Conservation (phyloP, 2,888 invertebrate species). For the Bimastos eiseni region DNA sequence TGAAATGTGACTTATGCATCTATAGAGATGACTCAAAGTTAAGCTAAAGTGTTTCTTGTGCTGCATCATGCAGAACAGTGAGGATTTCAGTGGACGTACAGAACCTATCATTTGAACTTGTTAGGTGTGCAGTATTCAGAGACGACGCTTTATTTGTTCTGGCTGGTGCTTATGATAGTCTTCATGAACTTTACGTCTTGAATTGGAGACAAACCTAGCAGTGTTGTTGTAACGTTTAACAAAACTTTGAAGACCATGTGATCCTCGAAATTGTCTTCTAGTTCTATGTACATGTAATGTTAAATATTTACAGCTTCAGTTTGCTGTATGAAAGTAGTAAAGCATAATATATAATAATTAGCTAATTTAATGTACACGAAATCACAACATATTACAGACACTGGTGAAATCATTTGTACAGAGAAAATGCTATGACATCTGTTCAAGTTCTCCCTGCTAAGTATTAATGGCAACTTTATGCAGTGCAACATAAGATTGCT, state of each 20-base stretch:
- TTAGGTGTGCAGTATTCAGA: not conserved
- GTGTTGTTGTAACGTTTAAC: not conserved
- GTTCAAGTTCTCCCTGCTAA: no score
- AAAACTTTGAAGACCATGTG: not conserved
- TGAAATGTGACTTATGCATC: not conserved
- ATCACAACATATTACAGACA: no score
- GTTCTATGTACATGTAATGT: not conserved
- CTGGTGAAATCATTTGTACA: no score
- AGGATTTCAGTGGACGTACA: not conserved
- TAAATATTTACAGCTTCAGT: not conserved
- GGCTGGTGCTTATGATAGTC: slow-evolving; percentile 13
- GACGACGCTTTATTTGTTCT: not conserved
- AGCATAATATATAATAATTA: not conserved
- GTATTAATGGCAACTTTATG: no score
- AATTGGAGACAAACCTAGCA: not conserved
- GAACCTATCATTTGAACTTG: not conserved
- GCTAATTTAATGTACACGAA: no score
- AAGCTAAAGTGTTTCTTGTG: not conserved
- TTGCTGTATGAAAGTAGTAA: not conserved
- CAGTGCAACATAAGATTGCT: no score
- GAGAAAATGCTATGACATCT: no score
- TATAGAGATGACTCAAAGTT: not conserved
- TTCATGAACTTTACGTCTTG: not conserved
- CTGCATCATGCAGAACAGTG: slow-evolving; percentile 3
- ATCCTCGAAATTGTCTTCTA: not conserved